Percentiles rank a stretch among this genome's conserved stretches.
Evolutionary conservation across 2,888 invertebrate genomes (phyloP).

Genomic region (Nectonema munidae): DNA sequence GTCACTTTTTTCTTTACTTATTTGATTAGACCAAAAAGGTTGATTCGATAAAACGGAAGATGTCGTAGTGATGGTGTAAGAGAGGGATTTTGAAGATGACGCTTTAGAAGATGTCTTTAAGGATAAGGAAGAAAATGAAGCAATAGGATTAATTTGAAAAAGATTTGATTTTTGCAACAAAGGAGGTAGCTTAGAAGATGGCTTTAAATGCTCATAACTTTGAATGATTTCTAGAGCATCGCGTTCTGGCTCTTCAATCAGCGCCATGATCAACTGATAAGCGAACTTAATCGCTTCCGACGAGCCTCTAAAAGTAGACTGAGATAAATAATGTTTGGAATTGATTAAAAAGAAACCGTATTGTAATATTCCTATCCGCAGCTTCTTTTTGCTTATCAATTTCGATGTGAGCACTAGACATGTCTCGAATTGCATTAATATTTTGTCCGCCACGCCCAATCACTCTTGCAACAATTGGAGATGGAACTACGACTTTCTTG

Average conservation of each 20-base stretch:
- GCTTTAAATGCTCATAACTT: slow-evolving; percentile 27
- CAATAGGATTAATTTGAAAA: too few relatives aligned
- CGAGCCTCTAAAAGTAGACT: slow-evolving; percentile 35
- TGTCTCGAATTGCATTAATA: slow-evolving; percentile 79
- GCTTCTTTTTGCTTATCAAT: slow-evolving; percentile 76
- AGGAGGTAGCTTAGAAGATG: slow-evolving; percentile 8
- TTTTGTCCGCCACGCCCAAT: slow-evolving; percentile 87
- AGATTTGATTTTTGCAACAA: slow-evolving; percentile 12
- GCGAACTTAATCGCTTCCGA: slow-evolving; percentile 69
- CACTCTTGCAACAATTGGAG: slow-evolving; percentile 71
- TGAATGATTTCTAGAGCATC: slow-evolving; percentile 51
- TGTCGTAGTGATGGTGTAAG: too few relatives aligned
- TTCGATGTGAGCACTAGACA: slow-evolving; percentile 85
- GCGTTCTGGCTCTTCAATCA: slow-evolving; percentile 75
- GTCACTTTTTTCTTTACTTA: too few relatives aligned
- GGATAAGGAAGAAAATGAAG: too few relatives aligned
- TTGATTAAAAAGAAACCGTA: slow-evolving; percentile 33
- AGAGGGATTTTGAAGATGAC: too few relatives aligned
- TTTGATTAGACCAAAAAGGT: too few relatives aligned
- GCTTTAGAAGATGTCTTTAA: too few relatives aligned
- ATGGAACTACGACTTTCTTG: slow-evolving; percentile 69
- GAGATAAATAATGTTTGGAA: slow-evolving; percentile 15
- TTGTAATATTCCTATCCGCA: slow-evolving; percentile 66
- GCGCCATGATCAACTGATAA: slow-evolving; percentile 49
- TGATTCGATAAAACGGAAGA: too few relatives aligned